Percentiles rank a stretch among this genome's conserved stretches.
Evolutionary conservation across 2,113 vertebrate genomes (phyloP).

Genomic region (Callipepla californica): DNA sequence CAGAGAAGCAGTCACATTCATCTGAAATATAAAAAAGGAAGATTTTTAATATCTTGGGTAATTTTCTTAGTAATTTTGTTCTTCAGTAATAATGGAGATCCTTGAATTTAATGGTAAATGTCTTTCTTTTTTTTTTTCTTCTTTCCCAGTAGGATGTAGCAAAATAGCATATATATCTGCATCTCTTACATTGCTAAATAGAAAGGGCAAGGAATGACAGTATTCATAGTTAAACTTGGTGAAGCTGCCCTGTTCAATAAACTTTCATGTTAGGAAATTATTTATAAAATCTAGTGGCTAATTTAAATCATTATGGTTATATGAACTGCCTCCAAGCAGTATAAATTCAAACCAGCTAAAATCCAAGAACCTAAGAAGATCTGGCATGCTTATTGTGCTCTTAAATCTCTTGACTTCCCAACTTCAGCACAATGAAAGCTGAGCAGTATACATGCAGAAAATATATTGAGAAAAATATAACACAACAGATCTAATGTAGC

Average conservation of each 20-base stretch:
- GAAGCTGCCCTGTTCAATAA: background rate
- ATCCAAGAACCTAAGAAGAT: background rate
- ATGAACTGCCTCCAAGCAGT: background rate
- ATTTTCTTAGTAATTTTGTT: background rate
- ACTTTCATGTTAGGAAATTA: slow-evolving; percentile 10
- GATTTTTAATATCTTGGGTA: background rate
- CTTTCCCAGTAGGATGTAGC: too few species aligned
- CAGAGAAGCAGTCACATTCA: background rate
- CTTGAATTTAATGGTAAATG: slow-evolving; percentile 17
- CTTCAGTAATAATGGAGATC: background rate
- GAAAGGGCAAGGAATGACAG: slow-evolving; percentile 10
- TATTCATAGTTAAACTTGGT: slow-evolving; percentile 18
- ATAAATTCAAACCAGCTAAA: background rate
- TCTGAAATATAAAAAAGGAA: background rate
- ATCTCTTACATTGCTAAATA: slow-evolving; percentile 26
- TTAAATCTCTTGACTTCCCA: slow-evolving; percentile 57
- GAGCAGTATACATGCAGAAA: slow-evolving; percentile 7
- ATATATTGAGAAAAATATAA: slow-evolving; percentile 7
- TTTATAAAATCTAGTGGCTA: background rate
- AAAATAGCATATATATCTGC: background rate
- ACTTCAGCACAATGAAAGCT: slow-evolving; percentile 61
- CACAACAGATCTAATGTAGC: background rate
- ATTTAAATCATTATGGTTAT: background rate
- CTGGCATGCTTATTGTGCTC: slow-evolving; percentile 10
- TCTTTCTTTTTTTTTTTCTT: background rate